Evolutionary conservation across 2,113 vertebrate genomes (phyloP).

Genomic region (Crotalus helleri): DNA sequence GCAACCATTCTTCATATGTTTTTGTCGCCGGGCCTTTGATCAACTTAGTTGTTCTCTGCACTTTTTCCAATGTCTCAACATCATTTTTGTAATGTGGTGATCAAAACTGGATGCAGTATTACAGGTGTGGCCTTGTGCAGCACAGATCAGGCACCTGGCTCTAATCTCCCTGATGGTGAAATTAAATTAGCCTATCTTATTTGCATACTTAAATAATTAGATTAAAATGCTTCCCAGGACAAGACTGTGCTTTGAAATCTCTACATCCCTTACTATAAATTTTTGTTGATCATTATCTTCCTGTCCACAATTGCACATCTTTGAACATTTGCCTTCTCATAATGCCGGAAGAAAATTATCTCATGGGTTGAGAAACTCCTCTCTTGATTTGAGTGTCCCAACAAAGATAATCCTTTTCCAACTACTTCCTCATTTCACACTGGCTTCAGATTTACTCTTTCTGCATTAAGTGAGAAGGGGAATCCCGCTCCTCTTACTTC

Average conservation of each 20-base stretch:
- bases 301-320: background rate
- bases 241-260: background rate
- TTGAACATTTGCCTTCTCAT: background rate
- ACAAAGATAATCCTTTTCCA: background rate
- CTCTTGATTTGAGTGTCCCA: background rate
- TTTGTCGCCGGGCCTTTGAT: background rate
- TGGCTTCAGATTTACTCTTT: background rate
- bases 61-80: no score
- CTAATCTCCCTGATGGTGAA: background rate
- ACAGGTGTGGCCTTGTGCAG: background rate
- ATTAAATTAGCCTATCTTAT: background rate
- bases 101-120: background rate
- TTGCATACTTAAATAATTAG: background rate
- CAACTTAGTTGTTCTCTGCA: background rate
- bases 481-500: background rate
- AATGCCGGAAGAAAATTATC: background rate
- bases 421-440: background rate
- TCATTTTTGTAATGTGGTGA: background rate
- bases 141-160: background rate
- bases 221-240: background rate
- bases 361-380: background rate
- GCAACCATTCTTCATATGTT: background rate
- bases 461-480: background rate
- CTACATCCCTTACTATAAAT: background rate
- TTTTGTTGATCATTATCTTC: background rate